Evolutionary conservation across 1,140 invertebrate genomes (phyloP), one percentile per base, ranked within the genome.

Genomic region (Drosophila baimaii): DNA sequence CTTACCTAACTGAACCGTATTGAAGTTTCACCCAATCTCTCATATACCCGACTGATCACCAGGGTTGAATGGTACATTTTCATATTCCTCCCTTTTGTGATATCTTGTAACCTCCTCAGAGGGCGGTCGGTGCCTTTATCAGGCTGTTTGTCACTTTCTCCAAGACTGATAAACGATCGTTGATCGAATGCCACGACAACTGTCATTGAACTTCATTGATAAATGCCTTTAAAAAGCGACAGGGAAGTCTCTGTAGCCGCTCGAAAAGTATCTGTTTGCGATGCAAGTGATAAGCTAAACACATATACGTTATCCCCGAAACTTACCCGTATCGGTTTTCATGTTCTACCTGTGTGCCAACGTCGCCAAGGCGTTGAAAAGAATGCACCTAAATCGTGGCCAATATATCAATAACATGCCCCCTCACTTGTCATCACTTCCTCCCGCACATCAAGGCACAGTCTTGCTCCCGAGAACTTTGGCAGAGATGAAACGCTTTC

Each of bases 131-230:
- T 54, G 66, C 68, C 64, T 70, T 83, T 88, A 86, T 86, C 84
- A 58, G 47, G 10, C 25, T 63, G 81, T 73, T 88, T 86, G 83
- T 88, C 76, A 73, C 81, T 76, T 69, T 64, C 70, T 19, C 19
- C 66, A 51, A 51, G 71, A 44, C 72, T 73, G 83, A 88, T 89
- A 88, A 88, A 77, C 66, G 76, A 83, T 88, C 83, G 76, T 68
- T 76, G 75, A 82, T 86, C 83, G 76, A 88, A 73, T 64, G 68
- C 79, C 52, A 54, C 61, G 65, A 69, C 61, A 77, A 83, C 83
- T 88, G 83, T 88, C 84, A 89, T 88, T 88, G 83, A 88, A 88
- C 83, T 88, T 88, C 84, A 88, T 89, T 88, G 83, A 88, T 89
- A 83, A 88, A 88, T 83, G 51, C 21, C 31, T 17, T 51, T 29